Conservation (phyloP, 2,888 invertebrate species). For the Cynaeus angustus region DNA sequence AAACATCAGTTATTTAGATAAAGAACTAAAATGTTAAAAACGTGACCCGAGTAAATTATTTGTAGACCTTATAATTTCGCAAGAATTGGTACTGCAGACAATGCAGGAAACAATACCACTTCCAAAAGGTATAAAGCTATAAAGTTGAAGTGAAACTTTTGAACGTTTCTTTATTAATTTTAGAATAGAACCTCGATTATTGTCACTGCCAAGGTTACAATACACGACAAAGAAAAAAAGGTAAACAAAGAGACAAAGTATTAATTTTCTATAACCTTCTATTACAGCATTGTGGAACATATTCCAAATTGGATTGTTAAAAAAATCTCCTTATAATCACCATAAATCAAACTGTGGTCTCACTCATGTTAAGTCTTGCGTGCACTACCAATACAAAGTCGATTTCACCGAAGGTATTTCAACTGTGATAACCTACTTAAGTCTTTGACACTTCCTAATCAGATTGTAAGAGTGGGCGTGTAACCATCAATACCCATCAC, state of each 20-base stretch:
- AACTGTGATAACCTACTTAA: conserved; percentile 42
- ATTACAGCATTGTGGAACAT: neutral
- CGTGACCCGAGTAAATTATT: conserved; percentile 45
- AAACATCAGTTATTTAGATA: conserved; percentile 39
- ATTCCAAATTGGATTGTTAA: conserved; percentile 8
- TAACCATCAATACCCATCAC: conserved; percentile 1
- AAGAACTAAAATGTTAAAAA: conserved; percentile 49
- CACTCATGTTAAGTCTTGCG: conserved; percentile 9
- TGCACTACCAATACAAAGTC: conserved; percentile 41
- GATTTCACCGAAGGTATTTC: conserved; percentile 50
- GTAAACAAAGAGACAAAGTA: conserved; percentile 9
- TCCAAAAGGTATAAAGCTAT: too few species aligned
- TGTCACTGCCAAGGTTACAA: conserved; percentile 9
- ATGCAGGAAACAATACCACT: conserved; percentile 5
- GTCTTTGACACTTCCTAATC: conserved; percentile 33
- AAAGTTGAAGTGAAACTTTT: too few species aligned
- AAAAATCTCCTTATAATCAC: conserved; percentile 1
- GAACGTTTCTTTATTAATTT: neutral
- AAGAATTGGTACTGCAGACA: conserved; percentile 29
- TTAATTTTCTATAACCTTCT: neutral
- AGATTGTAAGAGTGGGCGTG: conserved; percentile 6
- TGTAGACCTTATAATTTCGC: conserved; percentile 35
- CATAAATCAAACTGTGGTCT: neutral
- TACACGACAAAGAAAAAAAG: conserved; percentile 6
- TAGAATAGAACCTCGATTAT: neutral